Evolutionary conservation across 2,888 invertebrate genomes (phyloP), one percentile per base, ranked within the genome.

Genomic region (Xestia sexstrigata): DNA sequence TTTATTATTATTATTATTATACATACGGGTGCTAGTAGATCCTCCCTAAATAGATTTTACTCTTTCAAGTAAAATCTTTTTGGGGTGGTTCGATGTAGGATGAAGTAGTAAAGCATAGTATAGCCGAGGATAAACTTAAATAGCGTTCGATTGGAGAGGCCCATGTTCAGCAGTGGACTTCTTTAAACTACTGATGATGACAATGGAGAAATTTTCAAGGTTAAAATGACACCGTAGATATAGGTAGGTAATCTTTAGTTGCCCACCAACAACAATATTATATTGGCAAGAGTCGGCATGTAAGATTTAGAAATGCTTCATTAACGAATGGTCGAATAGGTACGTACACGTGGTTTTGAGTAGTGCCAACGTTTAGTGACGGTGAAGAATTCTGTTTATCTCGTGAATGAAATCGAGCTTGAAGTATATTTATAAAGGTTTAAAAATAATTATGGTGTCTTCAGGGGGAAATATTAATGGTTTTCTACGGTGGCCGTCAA

Each of bases 311-410:
- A 62, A 71, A 72, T 71, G 78, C 42, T 71, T 72, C 65, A 45
- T 6, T 35, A 65, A 58, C 65, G 39, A 62, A 82, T 47, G 67
- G 85, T 78, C 74, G 82, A 49, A 74, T 35, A 35, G 35, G 35
- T 35, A 35, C 2, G 35, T 45, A 74, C 83, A 83, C 83, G 85
- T 84, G 85, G 62, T 39, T 60, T 78, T 60, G 69, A 63, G 20
- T 66, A 66, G 74, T 84, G 83, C 83, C 83, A 84, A 85, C 65
- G 74, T 42, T 82, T 67, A 63, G 74, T 74, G 69, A 71, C 82
- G 71, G 62, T 70, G 39, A n/a, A 82, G 15, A 74, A 66, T 55
- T 52, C n/a, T 70, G 49, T 62, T 74, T 65, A 71, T 15, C 52
- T 70, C 23, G 47, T 47, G 42, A 85, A 73, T 35, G 58, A 60